Conservation (phyloP, 2,888 invertebrate species). For the Allophyes oxyacanthae region DNA sequence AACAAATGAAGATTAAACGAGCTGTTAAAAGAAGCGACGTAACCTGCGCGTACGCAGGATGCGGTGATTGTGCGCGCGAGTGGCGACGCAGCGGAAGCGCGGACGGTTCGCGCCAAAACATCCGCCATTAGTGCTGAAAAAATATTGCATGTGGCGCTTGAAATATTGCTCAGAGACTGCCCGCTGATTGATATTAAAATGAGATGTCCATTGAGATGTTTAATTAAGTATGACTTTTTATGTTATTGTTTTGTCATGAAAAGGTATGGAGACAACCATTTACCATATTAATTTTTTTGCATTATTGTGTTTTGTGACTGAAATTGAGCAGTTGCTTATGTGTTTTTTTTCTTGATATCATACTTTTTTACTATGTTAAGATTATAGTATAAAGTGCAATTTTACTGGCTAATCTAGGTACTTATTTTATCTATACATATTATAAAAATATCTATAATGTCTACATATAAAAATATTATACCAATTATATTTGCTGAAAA, state of each 20-base stretch:
- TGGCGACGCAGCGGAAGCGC: slow-evolving; percentile 65
- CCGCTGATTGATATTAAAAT: slow-evolving; percentile 57
- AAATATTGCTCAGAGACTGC: slow-evolving; percentile 53
- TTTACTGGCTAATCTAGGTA: not conserved
- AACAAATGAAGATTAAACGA: slow-evolving; percentile 58
- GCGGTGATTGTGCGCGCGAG: slow-evolving; percentile 70
- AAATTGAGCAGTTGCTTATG: no score
- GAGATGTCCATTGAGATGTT: slow-evolving; percentile 43
- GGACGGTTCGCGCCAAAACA: slow-evolving; percentile 72
- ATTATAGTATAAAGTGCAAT: no score
- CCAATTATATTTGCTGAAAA: no score
- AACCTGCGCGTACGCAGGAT: slow-evolving; percentile 65
- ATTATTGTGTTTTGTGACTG: no score
- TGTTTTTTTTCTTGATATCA: no score
- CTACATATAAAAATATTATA: no score
- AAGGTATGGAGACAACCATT: not conserved
- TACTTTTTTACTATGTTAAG: no score
- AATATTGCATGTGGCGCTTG: slow-evolving; percentile 66
- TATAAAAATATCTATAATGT: no score
- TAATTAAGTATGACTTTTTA: slow-evolving; percentile 33
- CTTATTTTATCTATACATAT: no score
- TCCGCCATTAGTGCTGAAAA: slow-evolving; percentile 69
- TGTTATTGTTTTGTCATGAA: slow-evolving; percentile 35
- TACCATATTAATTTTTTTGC: no score
- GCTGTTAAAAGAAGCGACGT: slow-evolving; percentile 57